These are phyloP conservation scores for Telmatherina bonti DNA, from an alignment of 2,797 vertebrate species.

Conservation along the genomic window DNA sequence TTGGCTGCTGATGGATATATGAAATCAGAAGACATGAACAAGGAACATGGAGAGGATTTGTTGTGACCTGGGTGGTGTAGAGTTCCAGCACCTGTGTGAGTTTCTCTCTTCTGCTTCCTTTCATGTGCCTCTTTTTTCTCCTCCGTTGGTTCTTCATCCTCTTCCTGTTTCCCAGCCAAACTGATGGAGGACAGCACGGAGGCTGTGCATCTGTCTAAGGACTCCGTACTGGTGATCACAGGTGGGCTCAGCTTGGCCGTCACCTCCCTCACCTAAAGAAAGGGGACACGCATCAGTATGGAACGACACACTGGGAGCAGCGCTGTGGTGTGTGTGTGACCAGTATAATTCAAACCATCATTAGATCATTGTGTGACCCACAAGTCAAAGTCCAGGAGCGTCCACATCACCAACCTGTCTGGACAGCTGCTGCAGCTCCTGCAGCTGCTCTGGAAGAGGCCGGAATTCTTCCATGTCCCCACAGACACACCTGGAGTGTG, in stretches of 20 bases:
- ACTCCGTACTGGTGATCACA: conserved; percentile 42
- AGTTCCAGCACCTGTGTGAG: conserved; percentile 16
- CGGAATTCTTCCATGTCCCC: conserved; percentile 89
- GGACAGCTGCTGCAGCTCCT: conserved; percentile 86
- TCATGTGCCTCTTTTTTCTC: conserved; percentile 6
- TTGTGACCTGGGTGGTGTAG: background rate
- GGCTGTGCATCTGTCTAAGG: conserved; percentile 36
- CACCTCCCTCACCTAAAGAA: conserved; percentile 78
- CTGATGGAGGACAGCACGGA: conserved; percentile 35
- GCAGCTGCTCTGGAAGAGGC: conserved; percentile 86
- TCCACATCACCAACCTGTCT: conserved; percentile 76
- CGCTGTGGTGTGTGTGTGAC: no score
- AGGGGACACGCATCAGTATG: background rate
- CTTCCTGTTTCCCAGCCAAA: conserved; percentile 20
- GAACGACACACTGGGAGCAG: no score
- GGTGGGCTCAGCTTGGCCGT: conserved; percentile 70
- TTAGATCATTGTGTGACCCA: no score
- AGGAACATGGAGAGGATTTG: background rate
- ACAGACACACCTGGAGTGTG: conserved; percentile 44
- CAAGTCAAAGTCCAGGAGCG: no score
- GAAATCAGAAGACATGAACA: background rate
- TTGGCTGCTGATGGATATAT: conserved; percentile 8
- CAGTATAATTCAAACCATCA: no score
- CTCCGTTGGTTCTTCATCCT: conserved; percentile 17
- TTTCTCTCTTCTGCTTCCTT: background rate